These are phyloP conservation scores for Drosophila silvestris DNA, from an alignment of 2,888 invertebrate species.

Conservation along the genomic window DNA sequence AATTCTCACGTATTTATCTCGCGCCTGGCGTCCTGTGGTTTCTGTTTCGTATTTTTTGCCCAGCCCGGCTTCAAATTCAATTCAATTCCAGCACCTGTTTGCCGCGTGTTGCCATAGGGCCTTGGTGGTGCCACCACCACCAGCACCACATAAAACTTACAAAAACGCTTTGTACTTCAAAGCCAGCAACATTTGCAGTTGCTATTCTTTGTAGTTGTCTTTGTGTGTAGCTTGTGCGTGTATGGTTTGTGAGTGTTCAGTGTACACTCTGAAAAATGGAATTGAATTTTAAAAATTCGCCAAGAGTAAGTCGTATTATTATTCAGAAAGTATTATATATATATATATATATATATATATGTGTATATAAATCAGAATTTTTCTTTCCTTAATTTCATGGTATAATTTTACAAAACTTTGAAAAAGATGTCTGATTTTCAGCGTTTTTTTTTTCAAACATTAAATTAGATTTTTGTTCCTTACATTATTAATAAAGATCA, in stretches of 20 bases:
- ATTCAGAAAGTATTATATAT: not conserved
- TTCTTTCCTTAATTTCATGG: not conserved
- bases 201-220: constrained; percentile 38
- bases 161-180: constrained; percentile 76
- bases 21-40: constrained; percentile 48
- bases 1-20: constrained; percentile 73
- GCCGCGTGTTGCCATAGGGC: constrained; percentile 71
- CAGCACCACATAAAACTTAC: constrained; percentile 33
- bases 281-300: not conserved
- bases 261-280: not conserved
- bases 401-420: not conserved
- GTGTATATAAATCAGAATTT: not conserved
- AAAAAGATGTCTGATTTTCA: not conserved
- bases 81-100: constrained; percentile 63
- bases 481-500: not conserved
- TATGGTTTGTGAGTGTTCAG: not conserved
- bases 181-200: constrained; percentile 61
- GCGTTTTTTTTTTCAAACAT: not conserved
- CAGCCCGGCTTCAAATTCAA: constrained; percentile 61
- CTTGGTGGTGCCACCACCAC: constrained; percentile 43
- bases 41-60: constrained; percentile 33
- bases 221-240: constrained; percentile 22
- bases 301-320: not conserved
- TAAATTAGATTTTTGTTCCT: not conserved
- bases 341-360: too few species aligned